Evolutionary conservation across 2,888 invertebrate genomes (phyloP).

Genomic region (Drosophila neutralis): DNA sequence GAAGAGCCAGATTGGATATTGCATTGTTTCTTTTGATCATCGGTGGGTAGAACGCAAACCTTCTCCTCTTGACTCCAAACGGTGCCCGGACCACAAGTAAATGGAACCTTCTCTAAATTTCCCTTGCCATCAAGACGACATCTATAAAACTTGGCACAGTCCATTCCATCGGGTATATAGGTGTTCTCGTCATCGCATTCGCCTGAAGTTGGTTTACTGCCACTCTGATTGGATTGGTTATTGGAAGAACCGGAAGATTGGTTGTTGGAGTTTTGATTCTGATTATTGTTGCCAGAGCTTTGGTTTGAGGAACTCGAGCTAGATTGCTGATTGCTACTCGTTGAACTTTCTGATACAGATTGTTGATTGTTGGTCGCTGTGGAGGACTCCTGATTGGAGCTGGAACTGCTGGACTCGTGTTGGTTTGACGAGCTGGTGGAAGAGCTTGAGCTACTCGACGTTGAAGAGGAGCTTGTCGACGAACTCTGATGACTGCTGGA

Average conservation of each 20-base stretch:
- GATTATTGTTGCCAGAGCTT: conserved; percentile 29
- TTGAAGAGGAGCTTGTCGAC: conserved; percentile 61
- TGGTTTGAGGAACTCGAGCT: conserved; percentile 38
- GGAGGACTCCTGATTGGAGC: conserved; percentile 51
- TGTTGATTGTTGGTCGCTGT: conserved; percentile 58
- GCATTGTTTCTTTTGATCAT: conserved; percentile 76
- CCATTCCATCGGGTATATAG: conserved; percentile 84
- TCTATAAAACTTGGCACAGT: conserved; percentile 87
- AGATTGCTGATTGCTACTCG: conserved; percentile 31
- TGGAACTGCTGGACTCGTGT: conserved; percentile 50
- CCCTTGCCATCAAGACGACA: conserved; percentile 85
- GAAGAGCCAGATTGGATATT: conserved; percentile 50
- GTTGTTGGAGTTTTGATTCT: conserved; percentile 29
- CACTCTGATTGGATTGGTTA: conserved; percentile 24
- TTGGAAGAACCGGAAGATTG: conserved; percentile 33
- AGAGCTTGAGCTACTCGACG: conserved; percentile 49
- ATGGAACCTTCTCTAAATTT: conserved; percentile 85
- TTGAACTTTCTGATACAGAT: conserved; percentile 45
- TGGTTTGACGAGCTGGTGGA: conserved; percentile 52
- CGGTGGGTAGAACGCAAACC: conserved; percentile 85
- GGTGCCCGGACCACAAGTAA: conserved; percentile 86
- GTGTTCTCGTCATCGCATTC: conserved; percentile 83
- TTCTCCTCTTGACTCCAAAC: conserved; percentile 87
- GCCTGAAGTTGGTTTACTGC: conserved; percentile 39
- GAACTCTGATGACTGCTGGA: conserved; percentile 74